phyloP scores from a whole-genome alignment of 2,113 vertebrate species.

The Corynorhinus townsendii region DNA sequence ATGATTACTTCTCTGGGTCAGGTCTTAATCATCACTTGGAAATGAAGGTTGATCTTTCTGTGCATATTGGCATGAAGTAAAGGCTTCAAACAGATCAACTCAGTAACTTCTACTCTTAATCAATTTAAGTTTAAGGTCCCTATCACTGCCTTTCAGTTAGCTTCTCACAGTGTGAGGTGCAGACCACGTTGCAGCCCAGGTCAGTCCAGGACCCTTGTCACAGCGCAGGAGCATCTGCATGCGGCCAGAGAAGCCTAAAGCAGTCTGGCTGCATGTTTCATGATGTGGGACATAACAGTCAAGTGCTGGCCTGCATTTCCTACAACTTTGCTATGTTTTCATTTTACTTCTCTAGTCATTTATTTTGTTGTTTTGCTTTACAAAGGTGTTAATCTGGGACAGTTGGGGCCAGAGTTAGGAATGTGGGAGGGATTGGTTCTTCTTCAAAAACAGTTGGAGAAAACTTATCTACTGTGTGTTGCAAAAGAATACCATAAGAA shows the following conservation, averaged over 20 bases:
- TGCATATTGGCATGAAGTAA: background rate
- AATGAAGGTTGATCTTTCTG: background rate
- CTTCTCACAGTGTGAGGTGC: background rate
- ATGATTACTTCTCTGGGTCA: background rate
- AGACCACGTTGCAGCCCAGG: rapidly evolving
- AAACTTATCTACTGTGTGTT: background rate
- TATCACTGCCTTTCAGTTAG: background rate
- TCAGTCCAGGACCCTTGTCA: background rate
- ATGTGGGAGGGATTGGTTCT: background rate
- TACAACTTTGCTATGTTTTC: background rate
- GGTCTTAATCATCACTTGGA: background rate
- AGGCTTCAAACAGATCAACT: background rate
- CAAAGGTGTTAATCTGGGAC: background rate
- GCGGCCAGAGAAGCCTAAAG: background rate
- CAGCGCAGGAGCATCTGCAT: rapidly evolving
- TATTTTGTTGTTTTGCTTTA: background rate
- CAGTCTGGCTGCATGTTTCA: background rate
- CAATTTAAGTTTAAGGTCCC: background rate
- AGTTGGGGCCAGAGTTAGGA: background rate
- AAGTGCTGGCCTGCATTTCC: background rate
- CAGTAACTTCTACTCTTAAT: background rate
- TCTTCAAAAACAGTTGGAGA: background rate
- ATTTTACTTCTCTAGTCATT: background rate
- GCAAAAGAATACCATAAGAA: background rate
- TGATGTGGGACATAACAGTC: background rate